Evolutionary conservation across 1,140 invertebrate species (phyloP).

Genomic region (Drosophila santomea): DNA sequence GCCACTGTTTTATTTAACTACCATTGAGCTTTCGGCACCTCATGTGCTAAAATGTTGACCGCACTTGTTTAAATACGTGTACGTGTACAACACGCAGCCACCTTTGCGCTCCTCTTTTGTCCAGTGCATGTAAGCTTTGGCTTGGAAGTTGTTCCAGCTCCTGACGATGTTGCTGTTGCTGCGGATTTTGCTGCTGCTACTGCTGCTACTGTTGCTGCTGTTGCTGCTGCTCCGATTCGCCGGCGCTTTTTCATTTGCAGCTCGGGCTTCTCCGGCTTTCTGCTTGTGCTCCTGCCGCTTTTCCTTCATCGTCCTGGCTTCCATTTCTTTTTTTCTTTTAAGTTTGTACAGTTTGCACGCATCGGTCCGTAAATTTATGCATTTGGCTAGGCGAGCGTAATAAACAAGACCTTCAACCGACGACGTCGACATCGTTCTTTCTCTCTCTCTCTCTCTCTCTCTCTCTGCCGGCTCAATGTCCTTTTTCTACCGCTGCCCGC

Average conservation of each 20-base stretch:
- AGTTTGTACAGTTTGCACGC: constrained; percentile 81
- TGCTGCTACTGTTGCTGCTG: constrained; percentile 12
- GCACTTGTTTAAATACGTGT: constrained; percentile 19
- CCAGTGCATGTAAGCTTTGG: constrained; percentile 68
- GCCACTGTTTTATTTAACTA: constrained; percentile 10
- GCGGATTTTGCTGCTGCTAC: constrained; percentile 5
- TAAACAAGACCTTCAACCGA: constrained; percentile 82
- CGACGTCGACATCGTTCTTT: constrained; percentile 57
- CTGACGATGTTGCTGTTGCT: constrained; percentile 12
- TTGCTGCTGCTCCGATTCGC: constrained; percentile 32
- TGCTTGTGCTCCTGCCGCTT: constrained; percentile 7
- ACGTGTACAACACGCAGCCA: constrained; percentile 17
- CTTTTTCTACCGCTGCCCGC: constrained; percentile 7
- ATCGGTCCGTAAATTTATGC: constrained; percentile 83
- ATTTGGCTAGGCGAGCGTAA: constrained; percentile 82
- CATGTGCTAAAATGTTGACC: constrained; percentile 28
- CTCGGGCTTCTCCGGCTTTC: constrained; percentile 63
- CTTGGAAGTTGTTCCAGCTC: constrained; percentile 59
- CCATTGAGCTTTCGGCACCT: neutral
- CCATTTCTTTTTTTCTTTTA: constrained; percentile 68
- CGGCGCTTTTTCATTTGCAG: constrained; percentile 74
- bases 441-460: constrained; percentile 13
- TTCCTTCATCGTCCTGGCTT: constrained; percentile 23
- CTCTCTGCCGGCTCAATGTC: constrained; percentile 19
- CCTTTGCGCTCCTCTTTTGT: constrained; percentile 44